Conservation (phyloP, 2,113 vertebrate species). For the Maccullochella peelii region DNA sequence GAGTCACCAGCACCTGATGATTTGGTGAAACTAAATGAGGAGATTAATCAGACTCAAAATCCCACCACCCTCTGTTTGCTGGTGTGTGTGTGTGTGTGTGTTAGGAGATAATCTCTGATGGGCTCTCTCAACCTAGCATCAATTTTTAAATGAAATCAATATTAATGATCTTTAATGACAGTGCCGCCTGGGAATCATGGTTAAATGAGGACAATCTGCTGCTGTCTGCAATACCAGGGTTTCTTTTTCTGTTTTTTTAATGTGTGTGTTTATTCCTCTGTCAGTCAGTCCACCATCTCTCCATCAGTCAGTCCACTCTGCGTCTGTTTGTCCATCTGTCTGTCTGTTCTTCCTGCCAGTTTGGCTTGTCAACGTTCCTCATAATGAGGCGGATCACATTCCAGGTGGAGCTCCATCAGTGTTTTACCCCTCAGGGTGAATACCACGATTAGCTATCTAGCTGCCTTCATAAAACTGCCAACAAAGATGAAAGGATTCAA, state of each 20-base stretch:
- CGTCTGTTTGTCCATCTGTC: slow-evolving; percentile 45
- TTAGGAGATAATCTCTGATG: slow-evolving; percentile 38
- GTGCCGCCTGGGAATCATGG: slow-evolving; percentile 17
- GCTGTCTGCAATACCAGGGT: slow-evolving; percentile 6
- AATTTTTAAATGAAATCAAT: slow-evolving; percentile 72
- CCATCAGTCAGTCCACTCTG: slow-evolving; percentile 15
- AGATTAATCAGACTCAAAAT: slow-evolving; percentile 65
- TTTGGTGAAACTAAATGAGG: slow-evolving; percentile 56
- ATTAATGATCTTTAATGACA: slow-evolving; percentile 64
- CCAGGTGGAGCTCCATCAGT: slow-evolving; percentile 38
- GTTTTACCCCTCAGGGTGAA: slow-evolving; percentile 30
- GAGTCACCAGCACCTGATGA: slow-evolving; percentile 66
- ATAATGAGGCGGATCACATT: slow-evolving; percentile 40
- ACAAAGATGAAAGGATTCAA: neutral
- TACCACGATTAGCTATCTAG: neutral
- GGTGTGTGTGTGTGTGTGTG: slow-evolving; percentile 30
- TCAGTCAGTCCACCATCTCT: neutral
- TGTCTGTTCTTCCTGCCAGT: slow-evolving; percentile 11
- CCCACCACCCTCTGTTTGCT: slow-evolving; percentile 33
- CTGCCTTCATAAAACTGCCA: slow-evolving; percentile 13
- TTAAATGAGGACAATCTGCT: slow-evolving; percentile 54
- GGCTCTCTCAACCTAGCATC: slow-evolving; percentile 58
- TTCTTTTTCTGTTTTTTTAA: neutral
- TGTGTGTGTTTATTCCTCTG: neutral
- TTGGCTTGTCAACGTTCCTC: slow-evolving; percentile 26